Evolutionary conservation across 2,888 invertebrate genomes (phyloP).

Genomic region (Synergus laeviventris): DNA sequence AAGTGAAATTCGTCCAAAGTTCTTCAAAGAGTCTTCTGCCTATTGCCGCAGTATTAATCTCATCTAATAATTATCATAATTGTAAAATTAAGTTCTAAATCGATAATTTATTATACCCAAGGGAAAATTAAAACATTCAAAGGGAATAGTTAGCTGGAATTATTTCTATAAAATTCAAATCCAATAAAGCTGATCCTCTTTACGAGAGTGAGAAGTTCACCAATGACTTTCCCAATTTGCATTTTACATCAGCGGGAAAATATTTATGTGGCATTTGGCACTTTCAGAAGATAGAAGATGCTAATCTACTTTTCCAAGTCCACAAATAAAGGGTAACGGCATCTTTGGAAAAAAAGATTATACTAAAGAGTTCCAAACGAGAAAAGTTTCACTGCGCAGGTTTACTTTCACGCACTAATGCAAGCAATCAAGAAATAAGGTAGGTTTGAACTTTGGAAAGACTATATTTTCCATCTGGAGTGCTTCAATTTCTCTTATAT

Average conservation of each 20-base stretch:
- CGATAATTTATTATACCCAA: no score
- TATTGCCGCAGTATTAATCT: no score
- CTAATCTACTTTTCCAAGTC: constrained; percentile 37
- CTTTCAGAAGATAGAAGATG: constrained; percentile 27
- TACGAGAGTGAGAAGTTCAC: constrained; percentile 17
- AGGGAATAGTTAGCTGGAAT: neutral
- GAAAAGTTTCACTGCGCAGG: constrained; percentile 19
- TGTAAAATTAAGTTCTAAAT: no score
- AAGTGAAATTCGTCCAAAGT: no score
- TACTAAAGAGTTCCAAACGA: constrained; percentile 39
- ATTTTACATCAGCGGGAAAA: constrained; percentile 31
- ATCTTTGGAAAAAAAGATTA: constrained; percentile 31
- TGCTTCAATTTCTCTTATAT: constrained; percentile 22
- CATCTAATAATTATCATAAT: no score
- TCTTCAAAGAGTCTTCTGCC: no score
- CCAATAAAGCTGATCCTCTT: constrained; percentile 24
- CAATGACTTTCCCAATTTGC: constrained; percentile 35
- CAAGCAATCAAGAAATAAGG: constrained; percentile 36
- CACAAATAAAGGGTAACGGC: constrained; percentile 20
- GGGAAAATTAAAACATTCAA: no score
- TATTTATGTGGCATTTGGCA: constrained; percentile 40
- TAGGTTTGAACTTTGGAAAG: constrained; percentile 15
- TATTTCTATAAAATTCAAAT: neutral
- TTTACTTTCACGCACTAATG: constrained; percentile 27
- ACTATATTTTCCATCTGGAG: constrained; percentile 28